Conservation (phyloP, 2,797 vertebrate genomes). For the Pelobates cultripes region DNA sequence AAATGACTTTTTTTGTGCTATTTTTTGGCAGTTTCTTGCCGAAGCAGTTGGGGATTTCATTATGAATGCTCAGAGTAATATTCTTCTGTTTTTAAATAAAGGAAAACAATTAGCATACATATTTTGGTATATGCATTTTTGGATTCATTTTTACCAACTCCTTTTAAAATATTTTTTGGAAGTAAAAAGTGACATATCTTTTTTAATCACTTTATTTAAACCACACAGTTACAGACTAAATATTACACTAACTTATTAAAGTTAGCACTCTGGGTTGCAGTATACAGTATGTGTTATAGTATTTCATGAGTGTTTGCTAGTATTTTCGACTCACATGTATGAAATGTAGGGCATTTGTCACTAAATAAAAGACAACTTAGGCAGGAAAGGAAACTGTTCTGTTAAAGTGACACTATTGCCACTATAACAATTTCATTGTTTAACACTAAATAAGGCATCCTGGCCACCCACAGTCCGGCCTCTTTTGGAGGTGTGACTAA, state of each 20-base stretch:
- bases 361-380: no score
- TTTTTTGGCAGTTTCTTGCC: conserved; percentile 24
- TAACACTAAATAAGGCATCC: no score
- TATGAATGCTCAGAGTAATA: neutral
- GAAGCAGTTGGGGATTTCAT: conserved; percentile 38
- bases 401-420: no score
- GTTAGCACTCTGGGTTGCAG: no score
- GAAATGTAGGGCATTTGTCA: no score
- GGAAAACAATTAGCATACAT: conserved; percentile 1
- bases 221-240: neutral
- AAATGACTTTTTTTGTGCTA: conserved; percentile 27
- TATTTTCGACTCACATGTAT: no score
- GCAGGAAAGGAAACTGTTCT: no score
- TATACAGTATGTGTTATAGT: no score
- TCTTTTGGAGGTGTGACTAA: no score
- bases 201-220: neutral
- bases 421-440: no score
- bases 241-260: neutral
- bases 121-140: neutral
- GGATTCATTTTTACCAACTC: neutral
- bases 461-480: no score
- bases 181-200: neutral
- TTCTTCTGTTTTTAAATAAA: conserved; percentile 10
- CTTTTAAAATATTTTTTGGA: neutral
- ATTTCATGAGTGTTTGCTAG: no score